Conservation (phyloP, 1,140 invertebrate species). For the Bombyx mandarina region DNA sequence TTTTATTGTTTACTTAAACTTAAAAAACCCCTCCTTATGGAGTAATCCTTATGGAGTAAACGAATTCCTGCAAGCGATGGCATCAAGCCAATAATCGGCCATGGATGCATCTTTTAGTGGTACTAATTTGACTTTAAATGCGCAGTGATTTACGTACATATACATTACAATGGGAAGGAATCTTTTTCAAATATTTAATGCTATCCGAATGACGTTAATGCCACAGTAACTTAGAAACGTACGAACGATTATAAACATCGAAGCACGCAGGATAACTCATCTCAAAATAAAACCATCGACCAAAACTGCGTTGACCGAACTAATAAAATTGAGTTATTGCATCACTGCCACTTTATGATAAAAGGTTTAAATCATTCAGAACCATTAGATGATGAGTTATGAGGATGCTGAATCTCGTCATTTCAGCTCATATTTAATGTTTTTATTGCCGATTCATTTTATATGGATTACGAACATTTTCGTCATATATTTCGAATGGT, state of each 20-base stretch:
- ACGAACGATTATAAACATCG: conserved; percentile 24
- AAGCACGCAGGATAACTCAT: conserved; percentile 30
- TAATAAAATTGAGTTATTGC: conserved; percentile 66
- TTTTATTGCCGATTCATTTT: conserved; percentile 57
- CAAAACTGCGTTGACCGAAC: conserved; percentile 55
- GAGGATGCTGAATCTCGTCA: conserved; percentile 57
- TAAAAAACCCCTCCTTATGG: conserved; percentile 9
- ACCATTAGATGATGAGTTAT: conserved; percentile 69
- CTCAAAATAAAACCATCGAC: conserved; percentile 54
- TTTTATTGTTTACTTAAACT: conserved; percentile 1
- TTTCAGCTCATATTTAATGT: conserved; percentile 56
- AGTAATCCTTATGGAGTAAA: conserved; percentile 22
- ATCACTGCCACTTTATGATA: conserved; percentile 66
- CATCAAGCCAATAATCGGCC: conserved; percentile 44
- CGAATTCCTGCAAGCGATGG: conserved; percentile 36
- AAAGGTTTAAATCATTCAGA: conserved; percentile 67
- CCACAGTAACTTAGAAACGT: conserved; percentile 30
- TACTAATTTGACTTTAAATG: conserved; percentile 58
- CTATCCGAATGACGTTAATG: conserved; percentile 23
- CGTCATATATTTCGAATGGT: conserved; percentile 50
- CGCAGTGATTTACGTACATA: conserved; percentile 48
- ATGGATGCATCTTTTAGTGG: conserved; percentile 34
- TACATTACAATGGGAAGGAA: conserved; percentile 35
- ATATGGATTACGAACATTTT: conserved; percentile 53
- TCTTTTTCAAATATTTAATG: conserved; percentile 10